Evolutionary conservation across 2,888 invertebrate genomes (phyloP).

Genomic region (Lasioglossum lativentre): DNA sequence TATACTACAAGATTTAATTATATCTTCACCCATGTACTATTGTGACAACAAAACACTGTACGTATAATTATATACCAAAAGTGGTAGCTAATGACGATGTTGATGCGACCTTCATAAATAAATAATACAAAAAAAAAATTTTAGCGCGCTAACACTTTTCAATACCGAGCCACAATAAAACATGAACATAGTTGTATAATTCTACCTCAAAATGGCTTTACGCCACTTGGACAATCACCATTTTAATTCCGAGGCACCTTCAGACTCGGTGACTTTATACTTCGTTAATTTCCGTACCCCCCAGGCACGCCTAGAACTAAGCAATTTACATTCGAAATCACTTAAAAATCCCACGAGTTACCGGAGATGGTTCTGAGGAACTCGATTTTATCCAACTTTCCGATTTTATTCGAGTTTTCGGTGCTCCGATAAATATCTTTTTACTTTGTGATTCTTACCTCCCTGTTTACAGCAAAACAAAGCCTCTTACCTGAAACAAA

Average conservation of each 20-base stretch:
- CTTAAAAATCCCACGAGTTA: background rate
- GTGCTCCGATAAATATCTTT: background rate
- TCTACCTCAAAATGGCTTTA: background rate
- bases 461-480: background rate
- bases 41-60: too few relatives aligned
- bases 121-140: too few relatives aligned
- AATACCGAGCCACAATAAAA: too few relatives aligned
- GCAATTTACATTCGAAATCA: constrained; percentile 4
- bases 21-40: too few relatives aligned
- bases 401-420: too few relatives aligned
- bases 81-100: too few relatives aligned
- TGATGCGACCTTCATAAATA: too few relatives aligned
- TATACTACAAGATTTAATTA: too few relatives aligned
- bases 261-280: background rate
- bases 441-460: background rate
- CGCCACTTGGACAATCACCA: background rate
- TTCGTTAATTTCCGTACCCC: background rate
- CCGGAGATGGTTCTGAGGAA: background rate
- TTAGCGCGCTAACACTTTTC: too few relatives aligned
- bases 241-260: background rate
- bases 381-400: background rate
- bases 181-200: background rate
- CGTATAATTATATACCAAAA: too few relatives aligned
- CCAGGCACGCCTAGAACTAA: background rate
- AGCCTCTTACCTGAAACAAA: constrained; percentile 33